These are phyloP conservation scores for Tortricodes alternella DNA, from an alignment of 2,888 invertebrate genomes.

Conservation along the genomic window DNA sequence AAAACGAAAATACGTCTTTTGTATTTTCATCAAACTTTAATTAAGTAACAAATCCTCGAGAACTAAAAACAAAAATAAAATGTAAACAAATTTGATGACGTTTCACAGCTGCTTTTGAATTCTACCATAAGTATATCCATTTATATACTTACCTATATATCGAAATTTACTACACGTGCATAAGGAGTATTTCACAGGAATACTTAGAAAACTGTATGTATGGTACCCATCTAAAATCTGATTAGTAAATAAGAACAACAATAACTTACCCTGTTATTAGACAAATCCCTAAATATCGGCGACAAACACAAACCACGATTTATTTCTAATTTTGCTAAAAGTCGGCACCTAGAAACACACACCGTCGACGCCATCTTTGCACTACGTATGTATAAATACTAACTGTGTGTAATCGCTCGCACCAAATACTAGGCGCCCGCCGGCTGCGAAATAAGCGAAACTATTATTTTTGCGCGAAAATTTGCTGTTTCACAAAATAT, in stretches of 20 bases:
- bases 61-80: constrained; percentile 36
- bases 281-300: constrained; percentile 76
- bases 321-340: constrained; percentile 84
- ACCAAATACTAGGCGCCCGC: constrained; percentile 31
- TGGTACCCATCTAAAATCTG: constrained; percentile 42
- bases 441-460: too few species aligned
- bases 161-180: constrained; percentile 61
- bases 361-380: constrained; percentile 85
- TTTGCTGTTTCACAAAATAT: too few species aligned
- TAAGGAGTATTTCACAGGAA: constrained; percentile 41
- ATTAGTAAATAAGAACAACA: constrained; percentile 40
- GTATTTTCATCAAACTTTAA: neutral
- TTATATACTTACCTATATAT: constrained; percentile 46
- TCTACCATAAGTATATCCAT: constrained; percentile 4
- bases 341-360: constrained; percentile 83
- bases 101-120: constrained; percentile 66
- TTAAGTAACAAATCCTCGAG: neutral
- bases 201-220: constrained; percentile 53
- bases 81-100: constrained; percentile 55
- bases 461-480: too few species aligned
- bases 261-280: constrained; percentile 75
- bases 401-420: constrained; percentile 27
- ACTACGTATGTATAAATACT: constrained; percentile 57
- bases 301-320: constrained; percentile 82
- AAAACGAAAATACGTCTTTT: too few species aligned